phyloP scores from a whole-genome alignment of 1,140 invertebrate species.

The Gryon sp. region DNA sequence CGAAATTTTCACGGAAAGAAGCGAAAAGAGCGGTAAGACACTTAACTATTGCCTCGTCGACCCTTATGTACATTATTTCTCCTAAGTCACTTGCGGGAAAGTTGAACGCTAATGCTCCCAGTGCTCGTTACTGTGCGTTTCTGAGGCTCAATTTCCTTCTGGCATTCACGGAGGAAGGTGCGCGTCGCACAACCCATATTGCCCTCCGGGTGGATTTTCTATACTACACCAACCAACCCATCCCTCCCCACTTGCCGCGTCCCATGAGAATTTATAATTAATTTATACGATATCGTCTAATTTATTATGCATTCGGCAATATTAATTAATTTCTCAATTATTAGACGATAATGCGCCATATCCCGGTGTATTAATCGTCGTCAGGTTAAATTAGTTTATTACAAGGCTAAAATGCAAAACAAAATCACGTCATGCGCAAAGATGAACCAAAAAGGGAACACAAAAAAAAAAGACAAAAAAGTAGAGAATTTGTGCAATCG shows the following conservation, averaged over 20 bases:
- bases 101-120: conserved; percentile 42
- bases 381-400: too few relatives aligned
- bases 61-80: conserved; percentile 43
- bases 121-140: conserved; percentile 42
- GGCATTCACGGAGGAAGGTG: background rate
- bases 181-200: conserved; percentile 9
- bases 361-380: too few relatives aligned
- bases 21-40: conserved; percentile 12
- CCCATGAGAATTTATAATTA: conserved; percentile 16
- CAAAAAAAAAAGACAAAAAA: too few relatives aligned
- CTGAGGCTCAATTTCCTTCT: conserved; percentile 22
- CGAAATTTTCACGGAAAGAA: conserved; percentile 16
- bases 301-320: conserved; percentile 25
- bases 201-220: conserved; percentile 19
- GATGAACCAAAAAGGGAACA: too few relatives aligned
- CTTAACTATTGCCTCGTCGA: conserved; percentile 38
- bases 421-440: background rate
- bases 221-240: too few relatives aligned
- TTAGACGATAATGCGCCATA: too few relatives aligned
- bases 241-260: background rate
- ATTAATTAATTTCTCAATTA: conserved; percentile 12
- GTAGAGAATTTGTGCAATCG: too few relatives aligned
- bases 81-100: conserved; percentile 52
- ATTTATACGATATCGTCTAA: conserved; percentile 26
- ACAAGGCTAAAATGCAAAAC: background rate